Conservation (phyloP, 1,140 invertebrate species). For the Zaprionus nigranus region DNA sequence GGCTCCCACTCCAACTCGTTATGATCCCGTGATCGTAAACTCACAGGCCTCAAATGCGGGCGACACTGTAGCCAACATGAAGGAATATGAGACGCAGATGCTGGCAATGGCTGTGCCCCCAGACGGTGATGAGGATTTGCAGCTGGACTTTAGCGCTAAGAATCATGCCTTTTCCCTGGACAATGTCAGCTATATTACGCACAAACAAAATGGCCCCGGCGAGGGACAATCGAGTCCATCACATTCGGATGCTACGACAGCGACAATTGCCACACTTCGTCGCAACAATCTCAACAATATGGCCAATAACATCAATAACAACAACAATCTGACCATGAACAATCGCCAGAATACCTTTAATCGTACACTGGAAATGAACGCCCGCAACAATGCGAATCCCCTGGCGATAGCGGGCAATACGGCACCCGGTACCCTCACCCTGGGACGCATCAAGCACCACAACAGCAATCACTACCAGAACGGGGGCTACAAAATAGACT, state of each 20-base stretch:
- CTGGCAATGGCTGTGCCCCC: slow-evolving; percentile 94
- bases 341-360: slow-evolving; percentile 85
- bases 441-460: slow-evolving; percentile 81
- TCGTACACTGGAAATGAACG: slow-evolving; percentile 81
- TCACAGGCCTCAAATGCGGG: slow-evolving; percentile 82
- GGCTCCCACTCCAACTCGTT: slow-evolving; percentile 87
- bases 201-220: slow-evolving; percentile 88
- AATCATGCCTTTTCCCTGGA: slow-evolving; percentile 94
- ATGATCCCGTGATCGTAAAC: slow-evolving; percentile 92
- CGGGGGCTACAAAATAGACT: slow-evolving; percentile 77
- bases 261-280: slow-evolving; percentile 88
- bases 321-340: slow-evolving; percentile 83
- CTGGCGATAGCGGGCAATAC: slow-evolving; percentile 61
- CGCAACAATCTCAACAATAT: slow-evolving; percentile 84
- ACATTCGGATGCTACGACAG: slow-evolving; percentile 91
- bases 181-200: slow-evolving; percentile 92
- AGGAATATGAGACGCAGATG: slow-evolving; percentile 95
- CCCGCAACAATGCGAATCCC: slow-evolving; percentile 83
- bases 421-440: slow-evolving; percentile 75
- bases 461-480: slow-evolving; percentile 82
- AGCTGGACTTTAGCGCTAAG: slow-evolving; percentile 93
- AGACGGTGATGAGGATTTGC: slow-evolving; percentile 92
- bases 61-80: slow-evolving; percentile 85
- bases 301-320: slow-evolving; percentile 84
- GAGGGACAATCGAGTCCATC: slow-evolving; percentile 90